phyloP scores from a whole-genome alignment of 1,140 invertebrate species.

The Brachionus koreanus region DNA sequence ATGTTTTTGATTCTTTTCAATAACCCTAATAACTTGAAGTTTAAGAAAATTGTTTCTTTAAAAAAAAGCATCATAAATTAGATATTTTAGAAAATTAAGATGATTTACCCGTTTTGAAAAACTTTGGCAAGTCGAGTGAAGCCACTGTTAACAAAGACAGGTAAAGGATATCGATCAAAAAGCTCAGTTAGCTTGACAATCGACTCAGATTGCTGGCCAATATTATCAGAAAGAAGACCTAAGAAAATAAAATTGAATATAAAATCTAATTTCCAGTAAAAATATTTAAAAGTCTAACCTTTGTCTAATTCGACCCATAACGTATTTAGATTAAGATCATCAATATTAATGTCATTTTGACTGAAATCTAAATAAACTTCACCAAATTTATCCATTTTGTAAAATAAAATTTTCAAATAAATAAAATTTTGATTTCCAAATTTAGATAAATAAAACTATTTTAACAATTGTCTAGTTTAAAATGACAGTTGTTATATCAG shows the following conservation, averaged over 20 bases:
- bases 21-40: conserved; percentile 38
- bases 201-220: conserved; percentile 40
- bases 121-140: conserved; percentile 18
- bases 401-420: neutral
- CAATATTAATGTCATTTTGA: conserved; percentile 31
- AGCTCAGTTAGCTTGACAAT: conserved; percentile 38
- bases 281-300: neutral
- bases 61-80: neutral
- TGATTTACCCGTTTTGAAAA: conserved; percentile 39
- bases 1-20: conserved; percentile 40
- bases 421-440: neutral
- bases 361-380: conserved; percentile 43
- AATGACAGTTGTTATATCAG: neutral
- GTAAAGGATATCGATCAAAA: conserved; percentile 31
- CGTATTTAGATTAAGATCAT: conserved; percentile 31
- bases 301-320: conserved; percentile 43
- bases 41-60: conserved; percentile 41
- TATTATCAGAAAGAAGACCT: conserved; percentile 41
- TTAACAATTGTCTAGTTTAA: neutral
- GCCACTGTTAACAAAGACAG: conserved; percentile 40
- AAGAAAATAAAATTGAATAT: neutral
- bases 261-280: neutral
- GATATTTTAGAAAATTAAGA: neutral
- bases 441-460: neutral
- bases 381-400: conserved; percentile 41